These are phyloP conservation scores for Timandra comae DNA, from an alignment of 2,888 invertebrate genomes.

Conservation along the genomic window DNA sequence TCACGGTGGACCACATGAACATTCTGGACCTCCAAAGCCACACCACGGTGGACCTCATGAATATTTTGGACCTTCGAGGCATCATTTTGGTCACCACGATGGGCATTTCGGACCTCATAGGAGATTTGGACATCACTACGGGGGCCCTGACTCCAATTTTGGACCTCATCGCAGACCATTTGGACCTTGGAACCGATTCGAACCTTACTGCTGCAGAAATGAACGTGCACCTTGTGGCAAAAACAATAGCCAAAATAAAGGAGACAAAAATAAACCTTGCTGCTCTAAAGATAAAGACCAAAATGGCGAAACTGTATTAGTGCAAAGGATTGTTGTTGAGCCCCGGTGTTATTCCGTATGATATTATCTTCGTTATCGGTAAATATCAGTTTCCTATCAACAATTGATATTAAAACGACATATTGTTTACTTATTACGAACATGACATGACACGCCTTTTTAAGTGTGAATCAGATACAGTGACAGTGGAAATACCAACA, in stretches of 20 bases:
- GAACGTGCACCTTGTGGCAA: neutral
- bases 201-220: constrained; percentile 3
- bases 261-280: constrained; percentile 4
- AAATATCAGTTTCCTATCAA: no score
- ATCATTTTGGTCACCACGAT: neutral
- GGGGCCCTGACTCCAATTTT: neutral
- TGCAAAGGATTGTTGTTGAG: constrained; percentile 15
- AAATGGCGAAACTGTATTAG: constrained; percentile 13
- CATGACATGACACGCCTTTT: no score
- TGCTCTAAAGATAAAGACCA: constrained; percentile 10
- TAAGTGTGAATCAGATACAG: no score
- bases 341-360: constrained; percentile 17
- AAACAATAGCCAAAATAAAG: constrained; percentile 7
- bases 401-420: no score
- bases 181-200: constrained; percentile 5
- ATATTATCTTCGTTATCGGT: no score
- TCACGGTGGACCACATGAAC: neutral
- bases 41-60: neutral
- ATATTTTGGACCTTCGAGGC: neutral
- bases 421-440: no score
- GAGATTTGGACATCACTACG: neutral
- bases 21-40: neutral
- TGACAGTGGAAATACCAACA: no score
- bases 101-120: neutral
- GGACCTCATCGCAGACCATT: neutral